Percentiles rank a stretch among this genome's conserved stretches.
Evolutionary conservation across 2,797 vertebrate species (phyloP).

Genomic region (Heterohyrax brucei): DNA sequence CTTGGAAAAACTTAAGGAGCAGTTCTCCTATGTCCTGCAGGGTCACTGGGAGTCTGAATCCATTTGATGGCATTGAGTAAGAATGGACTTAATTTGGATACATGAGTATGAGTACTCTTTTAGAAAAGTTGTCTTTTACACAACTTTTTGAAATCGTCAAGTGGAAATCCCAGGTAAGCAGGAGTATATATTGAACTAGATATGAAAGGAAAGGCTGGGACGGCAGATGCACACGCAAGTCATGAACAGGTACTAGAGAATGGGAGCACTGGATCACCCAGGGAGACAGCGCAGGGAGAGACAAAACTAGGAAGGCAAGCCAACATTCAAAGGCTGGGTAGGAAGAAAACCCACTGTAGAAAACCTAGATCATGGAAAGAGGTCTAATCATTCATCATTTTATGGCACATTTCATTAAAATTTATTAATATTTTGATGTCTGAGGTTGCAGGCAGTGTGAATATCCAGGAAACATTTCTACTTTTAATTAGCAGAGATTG

Average conservation of each 20-base stretch:
- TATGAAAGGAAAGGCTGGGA: background rate
- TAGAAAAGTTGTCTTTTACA: background rate
- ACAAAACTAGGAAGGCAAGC: conserved; percentile 38
- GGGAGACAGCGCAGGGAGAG: background rate
- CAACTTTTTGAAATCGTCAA: conserved; percentile 1
- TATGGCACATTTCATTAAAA: background rate
- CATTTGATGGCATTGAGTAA: background rate
- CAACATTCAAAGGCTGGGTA: conserved; percentile 7
- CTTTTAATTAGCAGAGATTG: conserved; percentile 29
- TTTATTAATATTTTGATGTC: conserved; percentile 14
- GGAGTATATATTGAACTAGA: background rate
- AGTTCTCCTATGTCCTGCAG: too few species aligned
- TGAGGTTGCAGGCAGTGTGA: background rate
- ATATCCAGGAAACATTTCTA: conserved; percentile 27
- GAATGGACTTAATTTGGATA: background rate
- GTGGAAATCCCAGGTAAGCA: conserved; percentile 10
- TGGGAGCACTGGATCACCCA: background rate
- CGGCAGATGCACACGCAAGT: background rate
- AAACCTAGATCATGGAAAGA: conserved; percentile 8
- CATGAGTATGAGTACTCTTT: background rate
- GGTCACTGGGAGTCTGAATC: too few species aligned
- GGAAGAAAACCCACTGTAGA: background rate
- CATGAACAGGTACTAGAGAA: conserved; percentile 26
- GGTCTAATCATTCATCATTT: background rate
- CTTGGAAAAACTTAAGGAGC: too few species aligned